These are phyloP conservation scores for Diadromus collaris DNA, from an alignment of 2,888 invertebrate species.

Conservation along the genomic window DNA sequence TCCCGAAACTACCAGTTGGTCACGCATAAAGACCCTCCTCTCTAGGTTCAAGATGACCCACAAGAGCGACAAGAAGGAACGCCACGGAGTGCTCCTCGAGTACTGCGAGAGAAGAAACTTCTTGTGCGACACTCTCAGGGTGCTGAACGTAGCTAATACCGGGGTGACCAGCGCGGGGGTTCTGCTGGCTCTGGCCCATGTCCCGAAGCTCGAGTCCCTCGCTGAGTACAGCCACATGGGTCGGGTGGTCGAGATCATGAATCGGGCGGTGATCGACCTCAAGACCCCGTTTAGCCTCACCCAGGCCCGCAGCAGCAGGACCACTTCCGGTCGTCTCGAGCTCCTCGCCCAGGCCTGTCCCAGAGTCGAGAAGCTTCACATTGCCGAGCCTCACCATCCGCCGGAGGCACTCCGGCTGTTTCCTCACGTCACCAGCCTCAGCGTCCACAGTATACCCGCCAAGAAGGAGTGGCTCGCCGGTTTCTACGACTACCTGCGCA, in stretches of 20 bases:
- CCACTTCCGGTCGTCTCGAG: constrained; percentile 76
- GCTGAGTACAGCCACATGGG: constrained; percentile 79
- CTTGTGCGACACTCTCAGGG: constrained; percentile 77
- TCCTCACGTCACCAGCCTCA: constrained; percentile 76
- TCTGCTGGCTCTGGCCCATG: constrained; percentile 76
- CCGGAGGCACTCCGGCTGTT: constrained; percentile 76
- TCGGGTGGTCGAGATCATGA: constrained; percentile 78
- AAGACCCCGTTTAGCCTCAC: constrained; percentile 76
- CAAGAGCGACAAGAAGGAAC: constrained; percentile 68
- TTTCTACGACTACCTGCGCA: constrained; percentile 77
- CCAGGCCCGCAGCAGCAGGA: constrained; percentile 76
- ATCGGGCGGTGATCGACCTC: constrained; percentile 70
- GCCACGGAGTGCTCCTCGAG: constrained; percentile 73
- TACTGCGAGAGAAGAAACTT: constrained; percentile 77
- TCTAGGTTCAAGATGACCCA: constrained; percentile 66
- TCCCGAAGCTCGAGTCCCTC: constrained; percentile 77
- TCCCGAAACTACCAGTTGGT: constrained; percentile 74
- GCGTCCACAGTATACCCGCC: constrained; percentile 77
- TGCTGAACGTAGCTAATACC: constrained; percentile 79
- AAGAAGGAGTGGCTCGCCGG: constrained; percentile 76
- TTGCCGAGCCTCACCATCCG: constrained; percentile 78
- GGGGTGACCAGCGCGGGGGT: constrained; percentile 78
- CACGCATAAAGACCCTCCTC: constrained; percentile 72
- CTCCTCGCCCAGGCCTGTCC: constrained; percentile 78
- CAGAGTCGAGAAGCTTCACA: constrained; percentile 76